phyloP scores from a whole-genome alignment of 2,888 invertebrate genomes.

The Heliconius ismenius region DNA sequence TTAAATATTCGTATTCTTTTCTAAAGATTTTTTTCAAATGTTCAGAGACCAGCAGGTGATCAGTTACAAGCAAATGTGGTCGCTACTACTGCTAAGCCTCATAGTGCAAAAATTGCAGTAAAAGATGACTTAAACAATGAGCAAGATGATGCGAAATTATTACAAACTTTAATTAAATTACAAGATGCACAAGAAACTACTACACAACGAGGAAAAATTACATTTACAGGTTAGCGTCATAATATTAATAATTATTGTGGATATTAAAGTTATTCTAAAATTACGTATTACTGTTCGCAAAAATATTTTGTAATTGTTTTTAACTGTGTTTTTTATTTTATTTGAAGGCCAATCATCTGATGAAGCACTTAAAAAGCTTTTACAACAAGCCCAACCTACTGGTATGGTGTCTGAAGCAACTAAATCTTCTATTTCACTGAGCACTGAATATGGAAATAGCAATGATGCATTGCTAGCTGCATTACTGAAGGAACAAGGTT shows the following conservation, averaged over 20 bases:
- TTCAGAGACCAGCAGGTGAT: constrained; percentile 53
- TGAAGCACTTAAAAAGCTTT: constrained; percentile 70
- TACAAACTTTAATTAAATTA: constrained; percentile 77
- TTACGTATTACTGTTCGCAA: background rate
- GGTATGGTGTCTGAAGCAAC: constrained; percentile 74
- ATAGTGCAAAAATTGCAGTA: constrained; percentile 69
- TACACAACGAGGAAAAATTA: constrained; percentile 67
- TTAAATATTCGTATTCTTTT: background rate
- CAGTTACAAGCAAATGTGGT: constrained; percentile 52
- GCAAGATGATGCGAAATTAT: constrained; percentile 72
- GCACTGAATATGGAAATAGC: constrained; percentile 82
- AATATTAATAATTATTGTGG: background rate
- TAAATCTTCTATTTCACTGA: constrained; percentile 69
- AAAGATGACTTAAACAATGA: constrained; percentile 67
- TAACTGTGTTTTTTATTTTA: constrained; percentile 13
- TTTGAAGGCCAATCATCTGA: constrained; percentile 72
- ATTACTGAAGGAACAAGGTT: constrained; percentile 86
- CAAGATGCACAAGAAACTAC: constrained; percentile 75
- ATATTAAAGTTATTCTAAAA: constrained; percentile 32
- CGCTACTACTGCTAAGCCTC: constrained; percentile 59
- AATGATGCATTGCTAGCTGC: constrained; percentile 87
- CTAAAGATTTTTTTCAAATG: constrained; percentile 52
- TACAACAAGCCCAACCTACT: constrained; percentile 63
- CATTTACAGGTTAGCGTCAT: constrained; percentile 65
- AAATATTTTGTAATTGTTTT: background rate